phyloP scores from a whole-genome alignment of 2,888 invertebrate species.

The Masnerella sp. region DNA sequence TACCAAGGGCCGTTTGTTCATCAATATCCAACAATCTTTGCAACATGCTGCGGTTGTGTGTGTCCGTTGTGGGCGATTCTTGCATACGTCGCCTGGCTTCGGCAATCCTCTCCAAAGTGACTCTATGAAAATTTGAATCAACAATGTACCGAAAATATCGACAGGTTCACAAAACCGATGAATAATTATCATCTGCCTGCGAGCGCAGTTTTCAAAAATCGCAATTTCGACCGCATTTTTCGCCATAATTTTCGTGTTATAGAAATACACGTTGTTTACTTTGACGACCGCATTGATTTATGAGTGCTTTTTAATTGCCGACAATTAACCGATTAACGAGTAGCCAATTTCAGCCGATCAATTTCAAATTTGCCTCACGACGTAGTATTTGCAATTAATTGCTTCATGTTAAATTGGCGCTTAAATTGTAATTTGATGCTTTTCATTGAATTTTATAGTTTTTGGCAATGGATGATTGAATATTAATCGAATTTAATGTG shows the following conservation, averaged over 20 bases:
- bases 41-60: slow-evolving; percentile 80
- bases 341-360: slow-evolving; percentile 1
- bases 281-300: slow-evolving; percentile 14
- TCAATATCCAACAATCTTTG: slow-evolving; percentile 83
- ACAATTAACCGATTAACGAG: slow-evolving; percentile 22
- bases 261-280: slow-evolving; percentile 21
- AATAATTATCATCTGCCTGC: slow-evolving; percentile 26
- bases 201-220: slow-evolving; percentile 3
- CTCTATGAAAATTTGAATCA: slow-evolving; percentile 62
- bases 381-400: no score
- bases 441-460: no score
- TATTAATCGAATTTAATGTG: no score
- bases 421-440: no score
- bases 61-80: slow-evolving; percentile 76
- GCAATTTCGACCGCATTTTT: background rate
- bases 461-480: no score
- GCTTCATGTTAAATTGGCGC: no score
- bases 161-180: background rate
- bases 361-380: slow-evolving; percentile 7
- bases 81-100: slow-evolving; percentile 71
- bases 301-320: slow-evolving; percentile 13
- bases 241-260: slow-evolving; percentile 20
- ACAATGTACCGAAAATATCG: slow-evolving; percentile 15
- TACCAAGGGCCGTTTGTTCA: slow-evolving; percentile 81
- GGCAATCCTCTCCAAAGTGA: slow-evolving; percentile 73